A percentile compares a stretch with the other conserved stretches of the same genome.
Evolutionary conservation across 2,888 invertebrate genomes (phyloP).

Genomic region (Agrilus mali): DNA sequence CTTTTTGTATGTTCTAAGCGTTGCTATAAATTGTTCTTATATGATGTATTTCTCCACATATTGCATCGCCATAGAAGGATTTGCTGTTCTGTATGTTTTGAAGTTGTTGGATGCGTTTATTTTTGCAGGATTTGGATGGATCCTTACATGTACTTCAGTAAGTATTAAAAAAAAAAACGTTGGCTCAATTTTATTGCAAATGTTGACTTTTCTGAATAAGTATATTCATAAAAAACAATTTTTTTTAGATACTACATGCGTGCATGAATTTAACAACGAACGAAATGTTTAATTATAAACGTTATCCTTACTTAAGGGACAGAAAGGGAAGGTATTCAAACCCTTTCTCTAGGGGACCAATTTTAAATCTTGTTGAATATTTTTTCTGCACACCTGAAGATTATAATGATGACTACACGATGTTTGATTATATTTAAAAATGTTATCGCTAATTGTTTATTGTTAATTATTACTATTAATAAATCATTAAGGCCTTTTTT

Average conservation of each 20-base stretch:
- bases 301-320: slow-evolving; percentile 81
- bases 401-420: slow-evolving; percentile 50
- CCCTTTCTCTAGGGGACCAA: slow-evolving; percentile 81
- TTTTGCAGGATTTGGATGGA: slow-evolving; percentile 78
- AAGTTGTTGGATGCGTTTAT: slow-evolving; percentile 72
- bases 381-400: slow-evolving; percentile 77
- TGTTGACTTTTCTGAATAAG: not conserved
- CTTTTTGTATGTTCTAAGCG: slow-evolving; percentile 76
- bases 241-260: slow-evolving; percentile 68
- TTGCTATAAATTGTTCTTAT: slow-evolving; percentile 77
- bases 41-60: slow-evolving; percentile 81
- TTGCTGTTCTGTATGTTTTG: slow-evolving; percentile 72
- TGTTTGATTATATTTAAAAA: slow-evolving; percentile 30
- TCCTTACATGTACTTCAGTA: slow-evolving; percentile 78
- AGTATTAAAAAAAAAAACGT: slow-evolving; percentile 34
- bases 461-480: no score
- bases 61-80: slow-evolving; percentile 72
- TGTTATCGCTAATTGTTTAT: not conserved
- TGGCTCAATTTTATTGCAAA: not conserved
- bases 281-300: slow-evolving; percentile 88
- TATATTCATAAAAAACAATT: slow-evolving; percentile 1
- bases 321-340: slow-evolving; percentile 81
- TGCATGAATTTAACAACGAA: slow-evolving; percentile 91
- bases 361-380: slow-evolving; percentile 79
- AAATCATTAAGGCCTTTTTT: no score